Evolutionary conservation across 1,140 invertebrate species (phyloP).

Genomic region (Chlorops oryzae): DNA sequence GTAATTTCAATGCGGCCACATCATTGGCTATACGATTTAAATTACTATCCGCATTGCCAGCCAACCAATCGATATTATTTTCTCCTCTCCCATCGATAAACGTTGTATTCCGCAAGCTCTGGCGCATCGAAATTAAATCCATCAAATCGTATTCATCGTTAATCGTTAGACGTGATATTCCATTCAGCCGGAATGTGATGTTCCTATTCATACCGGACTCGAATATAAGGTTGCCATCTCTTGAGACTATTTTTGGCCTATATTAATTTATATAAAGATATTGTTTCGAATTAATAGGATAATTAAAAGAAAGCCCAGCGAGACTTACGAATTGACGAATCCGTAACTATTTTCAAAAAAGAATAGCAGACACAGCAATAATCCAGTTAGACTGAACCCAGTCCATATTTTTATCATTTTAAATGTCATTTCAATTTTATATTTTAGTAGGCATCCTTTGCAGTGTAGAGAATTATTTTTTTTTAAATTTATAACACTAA

Average conservation of each 20-base stretch:
- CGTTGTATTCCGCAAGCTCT: not conserved
- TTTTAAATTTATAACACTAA: no score
- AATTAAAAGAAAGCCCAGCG: not conserved
- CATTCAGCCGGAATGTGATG: constrained; percentile 58
- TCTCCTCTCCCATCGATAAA: not conserved
- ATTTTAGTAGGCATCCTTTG: no score
- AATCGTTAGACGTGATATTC: constrained; percentile 56
- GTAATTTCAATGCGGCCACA: constrained; percentile 14
- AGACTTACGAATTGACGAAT: constrained; percentile 40
- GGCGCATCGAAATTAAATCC: constrained; percentile 22
- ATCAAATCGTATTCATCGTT: constrained; percentile 56
- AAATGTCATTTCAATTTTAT: no score
- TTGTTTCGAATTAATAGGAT: constrained; percentile 1
- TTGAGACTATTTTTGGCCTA: constrained; percentile 58
- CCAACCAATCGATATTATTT: constrained; percentile 1
- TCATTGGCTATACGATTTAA: constrained; percentile 22
- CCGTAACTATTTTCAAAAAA: no score
- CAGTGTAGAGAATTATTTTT: no score
- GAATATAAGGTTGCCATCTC: constrained; percentile 60
- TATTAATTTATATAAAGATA: constrained; percentile 4
- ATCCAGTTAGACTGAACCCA: no score
- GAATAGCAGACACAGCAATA: no score
- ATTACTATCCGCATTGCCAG: no score
- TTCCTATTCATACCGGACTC: constrained; percentile 58
- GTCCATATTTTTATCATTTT: no score